These are phyloP conservation scores for Laticauda colubrina DNA, from an alignment of 2,113 vertebrate genomes.

Conservation along the genomic window DNA sequence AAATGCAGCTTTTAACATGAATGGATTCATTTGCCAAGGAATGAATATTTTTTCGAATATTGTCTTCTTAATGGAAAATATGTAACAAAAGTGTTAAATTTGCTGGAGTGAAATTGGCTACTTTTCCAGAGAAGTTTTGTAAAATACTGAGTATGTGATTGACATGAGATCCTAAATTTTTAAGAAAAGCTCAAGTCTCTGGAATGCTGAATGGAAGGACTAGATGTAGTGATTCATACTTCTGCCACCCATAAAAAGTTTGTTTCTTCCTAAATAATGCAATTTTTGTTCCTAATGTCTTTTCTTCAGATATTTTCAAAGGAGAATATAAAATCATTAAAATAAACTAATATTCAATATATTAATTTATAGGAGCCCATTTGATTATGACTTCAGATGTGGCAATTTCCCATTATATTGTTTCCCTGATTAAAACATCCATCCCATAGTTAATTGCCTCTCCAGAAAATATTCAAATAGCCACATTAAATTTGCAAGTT, in stretches of 20 bases:
- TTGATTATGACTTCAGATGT: background rate
- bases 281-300: background rate
- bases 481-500: background rate
- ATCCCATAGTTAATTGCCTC: background rate
- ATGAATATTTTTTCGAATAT: background rate
- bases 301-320: background rate
- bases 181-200: no score
- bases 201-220: background rate
- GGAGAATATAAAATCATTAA: background rate
- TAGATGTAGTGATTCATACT: background rate
- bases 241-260: background rate
- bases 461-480: background rate
- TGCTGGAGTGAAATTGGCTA: background rate
- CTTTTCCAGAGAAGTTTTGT: background rate
- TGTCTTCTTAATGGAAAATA: background rate
- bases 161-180: background rate
- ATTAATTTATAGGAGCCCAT: background rate
- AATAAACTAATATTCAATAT: background rate
- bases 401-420: background rate
- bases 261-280: background rate
- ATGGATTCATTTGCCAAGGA: background rate
- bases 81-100: background rate
- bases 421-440: background rate
- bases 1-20: background rate
- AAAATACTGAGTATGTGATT: background rate